Evolutionary conservation across 2,113 vertebrate genomes (phyloP).

Genomic region (Peromyscus californicus): DNA sequence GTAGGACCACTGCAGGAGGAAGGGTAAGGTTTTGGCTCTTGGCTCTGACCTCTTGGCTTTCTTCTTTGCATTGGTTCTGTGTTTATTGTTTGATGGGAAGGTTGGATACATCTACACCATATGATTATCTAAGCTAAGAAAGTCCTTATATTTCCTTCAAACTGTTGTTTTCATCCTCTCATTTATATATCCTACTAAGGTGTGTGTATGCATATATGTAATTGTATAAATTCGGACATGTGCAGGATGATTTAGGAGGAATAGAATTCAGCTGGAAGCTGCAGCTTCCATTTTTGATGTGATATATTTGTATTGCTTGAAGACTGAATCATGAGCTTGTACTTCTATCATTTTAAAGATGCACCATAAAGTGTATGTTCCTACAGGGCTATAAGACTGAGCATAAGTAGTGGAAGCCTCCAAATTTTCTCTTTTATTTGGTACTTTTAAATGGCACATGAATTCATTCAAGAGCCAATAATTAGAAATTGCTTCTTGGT

Average conservation of each 20-base stretch:
- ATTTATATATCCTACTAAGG: neutral
- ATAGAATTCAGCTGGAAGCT: neutral
- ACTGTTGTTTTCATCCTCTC: neutral
- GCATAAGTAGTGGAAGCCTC: neutral
- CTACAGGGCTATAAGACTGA: neutral
- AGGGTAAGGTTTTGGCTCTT: too few species aligned
- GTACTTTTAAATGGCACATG: conserved; percentile 49
- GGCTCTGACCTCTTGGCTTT: too few species aligned
- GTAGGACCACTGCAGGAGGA: too few species aligned
- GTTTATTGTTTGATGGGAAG: too few species aligned
- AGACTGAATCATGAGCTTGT: neutral
- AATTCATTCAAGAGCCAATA: neutral
- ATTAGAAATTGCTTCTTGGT: conserved; percentile 59
- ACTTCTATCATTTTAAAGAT: conserved; percentile 47
- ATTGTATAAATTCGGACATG: neutral
- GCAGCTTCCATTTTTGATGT: neutral
- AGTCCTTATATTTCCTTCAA: neutral
- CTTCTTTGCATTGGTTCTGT: too few species aligned
- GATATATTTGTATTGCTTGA: conserved; percentile 5
- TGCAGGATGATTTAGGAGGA: neutral
- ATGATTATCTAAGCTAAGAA: neutral
- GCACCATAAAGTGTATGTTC: neutral
- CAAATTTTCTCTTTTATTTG: conserved; percentile 44
- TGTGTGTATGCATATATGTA: neutral
- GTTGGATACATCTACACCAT: too few species aligned